These are phyloP conservation scores for Reinhardtius hippoglossoides DNA, from an alignment of 2,113 vertebrate species.

Conservation along the genomic window DNA sequence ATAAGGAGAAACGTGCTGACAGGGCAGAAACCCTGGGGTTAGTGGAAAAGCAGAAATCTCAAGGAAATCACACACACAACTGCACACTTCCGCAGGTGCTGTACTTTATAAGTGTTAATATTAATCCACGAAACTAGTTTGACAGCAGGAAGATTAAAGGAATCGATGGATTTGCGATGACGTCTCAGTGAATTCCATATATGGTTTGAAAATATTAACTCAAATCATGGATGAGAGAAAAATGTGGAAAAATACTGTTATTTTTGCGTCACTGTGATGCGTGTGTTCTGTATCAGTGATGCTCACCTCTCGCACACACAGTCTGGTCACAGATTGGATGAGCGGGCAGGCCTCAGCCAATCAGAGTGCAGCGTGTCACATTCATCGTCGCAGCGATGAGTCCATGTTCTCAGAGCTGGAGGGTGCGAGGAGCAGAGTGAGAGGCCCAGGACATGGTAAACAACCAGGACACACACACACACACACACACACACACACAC, in stretches of 20 bases:
- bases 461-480: conserved; percentile 65
- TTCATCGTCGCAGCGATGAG: conserved; percentile 17
- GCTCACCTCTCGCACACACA: conserved; percentile 23
- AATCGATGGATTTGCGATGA: conserved; percentile 25
- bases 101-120: background rate
- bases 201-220: conserved; percentile 28
- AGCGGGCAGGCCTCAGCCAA: conserved; percentile 42
- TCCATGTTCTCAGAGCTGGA: conserved; percentile 44
- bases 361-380: conserved; percentile 39
- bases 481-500: conserved; percentile 40
- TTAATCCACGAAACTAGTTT: background rate
- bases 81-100: background rate
- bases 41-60: conserved; percentile 16
- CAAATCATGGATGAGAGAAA: background rate
- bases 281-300: conserved; percentile 8
- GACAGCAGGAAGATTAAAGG: background rate
- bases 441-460: conserved; percentile 55
- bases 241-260: conserved; percentile 20
- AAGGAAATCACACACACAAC: conserved; percentile 4
- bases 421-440: conserved; percentile 62
- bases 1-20: conserved; percentile 58
- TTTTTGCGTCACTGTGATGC: conserved; percentile 48
- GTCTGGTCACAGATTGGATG: conserved; percentile 41
- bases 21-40: conserved; percentile 21
- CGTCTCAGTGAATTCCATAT: conserved; percentile 29